Base-by-base conservation (phyloP, 2,888 invertebrate genomes). In the Germaria angustata region DNA sequence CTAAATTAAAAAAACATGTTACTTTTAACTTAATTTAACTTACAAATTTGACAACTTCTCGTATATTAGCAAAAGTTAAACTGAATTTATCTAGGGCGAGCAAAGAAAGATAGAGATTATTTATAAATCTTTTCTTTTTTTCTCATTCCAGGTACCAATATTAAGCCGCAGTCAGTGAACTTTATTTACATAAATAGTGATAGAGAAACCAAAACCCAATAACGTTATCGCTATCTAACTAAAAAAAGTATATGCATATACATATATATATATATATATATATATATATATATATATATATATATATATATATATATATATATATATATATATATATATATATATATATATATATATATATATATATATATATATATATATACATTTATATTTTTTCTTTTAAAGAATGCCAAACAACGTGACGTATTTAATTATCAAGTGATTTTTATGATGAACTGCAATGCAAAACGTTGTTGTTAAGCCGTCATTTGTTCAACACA, bases 121-220 rank as follows among this genome's bases (percentile, higher is more conserved):
- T 17, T 44, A 44, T 17, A 44, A 17, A 24, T 51, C 7, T 24
- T 24, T n/a, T 51, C 13, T 7, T n/a, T 8, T 20, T 9, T 24
- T 2, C 34, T 55, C 13, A 59, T 73, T 68, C 73, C 63, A 63
- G n/a, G n/a, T n/a, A n/a, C n/a, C 63, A 68, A 66, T 77, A 34
- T 66, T 22, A 66, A 51, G 28, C 53, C 36, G 13, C 65, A 72
- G 79, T 82, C 82, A 82, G 79, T 79, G 75, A 79, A 75, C 82
- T 55, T 63, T 63, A 3, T 15, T 9, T 1, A 15, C 49, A 49
- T 32, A 53, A 66, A 24, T 34, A 65, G 46, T 13, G 34, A 49
- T 20, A 11, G 34, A 55, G 15, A 15, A n/a, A 24, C 34, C 9
- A 63, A 46, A 15, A 65, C 15, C 17, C 17, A 68, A 51, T 13